phyloP scores from a whole-genome alignment of 1,140 invertebrate genomes.

The Oedothorax gibbosus region DNA sequence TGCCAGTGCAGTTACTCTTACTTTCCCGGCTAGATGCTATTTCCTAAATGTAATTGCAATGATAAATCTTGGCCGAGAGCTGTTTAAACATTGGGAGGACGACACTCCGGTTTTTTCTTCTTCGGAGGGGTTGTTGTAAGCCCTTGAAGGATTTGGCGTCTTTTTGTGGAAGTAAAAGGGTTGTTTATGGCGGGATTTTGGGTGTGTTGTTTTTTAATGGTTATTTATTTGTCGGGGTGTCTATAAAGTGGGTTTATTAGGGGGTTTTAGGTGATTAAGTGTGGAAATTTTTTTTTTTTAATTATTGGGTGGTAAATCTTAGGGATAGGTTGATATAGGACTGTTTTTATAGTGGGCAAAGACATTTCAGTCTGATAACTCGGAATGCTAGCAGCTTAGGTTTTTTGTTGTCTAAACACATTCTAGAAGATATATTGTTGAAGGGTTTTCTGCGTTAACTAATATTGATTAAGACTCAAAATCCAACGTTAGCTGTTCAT shows the following conservation, averaged over 20 bases:
- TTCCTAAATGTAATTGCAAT: slow-evolving; percentile 61
- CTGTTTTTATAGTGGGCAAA: not conserved
- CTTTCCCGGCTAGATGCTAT: slow-evolving; percentile 55
- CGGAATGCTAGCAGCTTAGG: no score
- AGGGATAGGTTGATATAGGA: not conserved
- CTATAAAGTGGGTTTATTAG: slow-evolving; percentile 54
- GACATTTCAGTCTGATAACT: no score
- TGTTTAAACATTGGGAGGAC: slow-evolving; percentile 57
- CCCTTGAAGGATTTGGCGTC: slow-evolving; percentile 53
- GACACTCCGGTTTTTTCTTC: not conserved
- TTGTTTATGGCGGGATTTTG: slow-evolving; percentile 43
- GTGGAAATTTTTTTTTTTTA: not conserved
- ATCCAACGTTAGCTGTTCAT: no score
- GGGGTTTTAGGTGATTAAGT: not conserved
- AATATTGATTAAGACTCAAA: no score
- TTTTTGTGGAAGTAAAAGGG: slow-evolving; percentile 39
- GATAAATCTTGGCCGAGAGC: slow-evolving; percentile 58
- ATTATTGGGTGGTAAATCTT: not conserved
- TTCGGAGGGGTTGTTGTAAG: slow-evolving; percentile 23
- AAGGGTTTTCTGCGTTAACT: no score
- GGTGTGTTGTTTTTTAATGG: slow-evolving; percentile 32
- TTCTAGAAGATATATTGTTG: no score
- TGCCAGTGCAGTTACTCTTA: slow-evolving; percentile 56
- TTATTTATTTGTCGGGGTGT: slow-evolving; percentile 38
- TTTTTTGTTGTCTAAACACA: no score